phyloP scores from a whole-genome alignment of 2,797 vertebrate genomes.

The Mionectes olivaceus region DNA sequence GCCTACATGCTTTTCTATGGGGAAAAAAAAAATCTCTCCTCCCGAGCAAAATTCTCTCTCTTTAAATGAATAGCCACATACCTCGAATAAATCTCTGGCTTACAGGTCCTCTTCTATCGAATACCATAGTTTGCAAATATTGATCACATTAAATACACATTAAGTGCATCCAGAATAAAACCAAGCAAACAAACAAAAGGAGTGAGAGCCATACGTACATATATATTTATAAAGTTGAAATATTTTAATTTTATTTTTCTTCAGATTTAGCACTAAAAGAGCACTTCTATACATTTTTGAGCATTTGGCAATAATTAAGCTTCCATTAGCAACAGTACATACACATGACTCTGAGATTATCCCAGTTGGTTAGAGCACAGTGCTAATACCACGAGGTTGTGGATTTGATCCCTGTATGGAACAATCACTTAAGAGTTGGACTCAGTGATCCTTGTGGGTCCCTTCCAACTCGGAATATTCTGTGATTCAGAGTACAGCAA shows the following conservation, averaged over 20 bases:
- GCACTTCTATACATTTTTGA: neutral
- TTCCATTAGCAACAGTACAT: neutral
- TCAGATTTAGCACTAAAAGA: neutral
- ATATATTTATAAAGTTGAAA: neutral
- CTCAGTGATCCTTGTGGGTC: neutral
- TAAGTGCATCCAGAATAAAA: neutral
- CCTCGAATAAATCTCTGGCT: neutral
- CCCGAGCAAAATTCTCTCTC: neutral
- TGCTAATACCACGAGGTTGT: neutral
- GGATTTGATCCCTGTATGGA: neutral
- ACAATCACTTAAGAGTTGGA: neutral
- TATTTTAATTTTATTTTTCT: neutral
- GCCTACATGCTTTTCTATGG: neutral
- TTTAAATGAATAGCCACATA: neutral
- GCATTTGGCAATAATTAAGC: neutral
- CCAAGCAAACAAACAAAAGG: neutral
- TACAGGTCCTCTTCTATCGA: neutral
- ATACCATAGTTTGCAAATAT: neutral
- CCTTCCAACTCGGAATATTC: neutral
- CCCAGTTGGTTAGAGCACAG: neutral
- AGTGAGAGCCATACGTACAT: neutral
- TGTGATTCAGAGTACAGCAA: neutral
- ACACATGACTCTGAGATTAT: neutral
- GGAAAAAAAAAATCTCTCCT: neutral
- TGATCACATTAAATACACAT: neutral